phyloP scores from a whole-genome alignment of 2,888 invertebrate genomes.

The Trachelus tabidus region DNA sequence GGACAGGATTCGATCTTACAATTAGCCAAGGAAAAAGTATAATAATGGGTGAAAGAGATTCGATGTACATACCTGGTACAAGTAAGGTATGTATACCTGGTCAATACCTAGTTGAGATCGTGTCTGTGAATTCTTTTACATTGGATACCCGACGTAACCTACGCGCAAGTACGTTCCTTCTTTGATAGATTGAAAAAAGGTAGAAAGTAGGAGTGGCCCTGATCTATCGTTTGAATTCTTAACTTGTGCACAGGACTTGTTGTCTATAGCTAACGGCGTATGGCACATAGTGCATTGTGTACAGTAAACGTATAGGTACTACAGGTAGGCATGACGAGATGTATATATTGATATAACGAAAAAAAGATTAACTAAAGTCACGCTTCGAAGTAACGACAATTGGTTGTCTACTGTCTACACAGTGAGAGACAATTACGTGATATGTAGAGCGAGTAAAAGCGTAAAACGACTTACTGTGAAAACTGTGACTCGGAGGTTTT shows the following conservation, averaged over 20 bases:
- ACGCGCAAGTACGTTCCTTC: not conserved
- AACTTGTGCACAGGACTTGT: not conserved
- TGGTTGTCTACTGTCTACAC: not conserved
- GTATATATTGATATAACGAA: not conserved
- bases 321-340: not conserved
- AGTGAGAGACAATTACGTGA: not conserved
- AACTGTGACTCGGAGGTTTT: not conserved
- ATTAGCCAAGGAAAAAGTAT: not conserved
- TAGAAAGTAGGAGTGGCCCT: conserved; percentile 55
- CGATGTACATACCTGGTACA: not conserved
- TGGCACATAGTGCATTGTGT: not conserved
- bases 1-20: not conserved
- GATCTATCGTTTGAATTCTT: conserved; percentile 37
- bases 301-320: not conserved
- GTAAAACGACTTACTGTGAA: not conserved
- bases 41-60: not conserved
- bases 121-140: not conserved
- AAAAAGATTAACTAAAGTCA: not conserved
- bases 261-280: not conserved
- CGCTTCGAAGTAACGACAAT: not conserved
- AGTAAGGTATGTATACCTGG: not conserved
- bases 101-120: not conserved
- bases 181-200: conserved; percentile 24
- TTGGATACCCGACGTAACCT: not conserved
- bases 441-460: not conserved